Conservation (phyloP, 1,140 invertebrate species). For the Cyrtorhinus lividipennis region DNA sequence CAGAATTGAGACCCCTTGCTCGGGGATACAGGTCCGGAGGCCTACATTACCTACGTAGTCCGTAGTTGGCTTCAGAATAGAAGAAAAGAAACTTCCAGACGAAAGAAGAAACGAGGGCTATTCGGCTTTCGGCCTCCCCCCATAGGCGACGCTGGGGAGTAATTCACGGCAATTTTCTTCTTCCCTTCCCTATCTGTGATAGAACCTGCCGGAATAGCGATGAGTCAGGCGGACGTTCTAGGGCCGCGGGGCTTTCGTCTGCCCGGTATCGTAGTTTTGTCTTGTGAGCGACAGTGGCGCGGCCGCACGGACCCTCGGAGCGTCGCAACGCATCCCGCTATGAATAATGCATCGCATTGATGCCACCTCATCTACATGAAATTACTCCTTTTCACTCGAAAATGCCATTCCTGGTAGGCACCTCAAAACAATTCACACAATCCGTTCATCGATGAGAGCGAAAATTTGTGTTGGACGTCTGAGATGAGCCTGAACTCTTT, state of each 20-base stretch:
- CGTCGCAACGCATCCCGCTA: not conserved
- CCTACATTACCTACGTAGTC: too few species aligned
- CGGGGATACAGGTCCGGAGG: too few species aligned
- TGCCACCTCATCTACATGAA: conserved; percentile 8
- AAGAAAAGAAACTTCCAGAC: too few species aligned
- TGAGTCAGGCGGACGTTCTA: not conserved
- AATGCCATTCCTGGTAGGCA: conserved; percentile 2
- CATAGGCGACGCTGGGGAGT: not conserved
- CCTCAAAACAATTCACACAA: not conserved
- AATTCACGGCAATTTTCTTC: conserved; percentile 5
- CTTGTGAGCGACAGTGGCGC: conserved; percentile 6
- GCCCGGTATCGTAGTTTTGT: too few species aligned
- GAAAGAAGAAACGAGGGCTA: not conserved
- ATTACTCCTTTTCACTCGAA: conserved; percentile 4
- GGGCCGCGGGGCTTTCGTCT: not conserved
- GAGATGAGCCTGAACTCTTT: too few species aligned
- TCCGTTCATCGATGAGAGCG: not conserved
- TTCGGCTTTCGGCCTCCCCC: not conserved
- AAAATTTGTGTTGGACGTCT: too few species aligned
- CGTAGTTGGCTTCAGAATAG: too few species aligned
- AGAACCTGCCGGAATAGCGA: conserved; percentile 2
- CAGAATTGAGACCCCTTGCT: too few species aligned
- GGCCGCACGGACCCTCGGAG: not conserved
- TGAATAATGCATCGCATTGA: conserved; percentile 1
- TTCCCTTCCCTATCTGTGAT: not conserved